Percentiles rank a stretch among this genome's conserved stretches.
phyloP scores from a whole-genome alignment of 2,113 vertebrate species.

The Petaurus breviceps region DNA sequence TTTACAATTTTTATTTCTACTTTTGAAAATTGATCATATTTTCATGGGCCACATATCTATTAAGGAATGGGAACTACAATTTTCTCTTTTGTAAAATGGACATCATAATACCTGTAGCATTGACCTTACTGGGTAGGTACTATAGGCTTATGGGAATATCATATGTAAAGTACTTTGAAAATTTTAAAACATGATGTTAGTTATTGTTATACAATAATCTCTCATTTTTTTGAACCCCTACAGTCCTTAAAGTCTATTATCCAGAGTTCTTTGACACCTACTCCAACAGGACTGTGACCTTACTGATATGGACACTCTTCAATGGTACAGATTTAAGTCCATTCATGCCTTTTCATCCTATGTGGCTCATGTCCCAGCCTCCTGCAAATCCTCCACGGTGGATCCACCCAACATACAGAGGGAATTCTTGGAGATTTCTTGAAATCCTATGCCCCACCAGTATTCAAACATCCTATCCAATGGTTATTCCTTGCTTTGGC shows the following conservation, averaged over 20 bases:
- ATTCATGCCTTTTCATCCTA: background rate
- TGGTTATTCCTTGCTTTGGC: no score
- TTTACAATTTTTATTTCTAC: background rate
- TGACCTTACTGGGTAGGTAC: background rate
- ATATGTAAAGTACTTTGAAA: background rate
- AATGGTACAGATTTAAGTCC: background rate
- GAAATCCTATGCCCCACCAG: background rate
- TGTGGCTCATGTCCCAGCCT: background rate
- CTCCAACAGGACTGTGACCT: background rate
- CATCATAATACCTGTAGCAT: background rate
- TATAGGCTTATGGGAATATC: background rate
- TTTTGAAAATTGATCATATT: background rate
- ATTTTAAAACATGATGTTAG: background rate
- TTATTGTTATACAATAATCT: background rate
- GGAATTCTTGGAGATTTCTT: background rate
- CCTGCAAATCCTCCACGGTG: background rate
- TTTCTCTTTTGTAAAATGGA: background rate
- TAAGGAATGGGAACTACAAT: background rate
- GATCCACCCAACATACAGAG: background rate
- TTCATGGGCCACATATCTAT: background rate
- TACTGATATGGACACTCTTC: background rate
- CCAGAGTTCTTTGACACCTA: background rate
- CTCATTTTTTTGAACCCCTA: background rate
- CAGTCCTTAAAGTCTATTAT: background rate
- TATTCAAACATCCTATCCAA: background rate